Evolutionary conservation across 2,888 invertebrate species (phyloP).

Genomic region (Ochropleura plecta): DNA sequence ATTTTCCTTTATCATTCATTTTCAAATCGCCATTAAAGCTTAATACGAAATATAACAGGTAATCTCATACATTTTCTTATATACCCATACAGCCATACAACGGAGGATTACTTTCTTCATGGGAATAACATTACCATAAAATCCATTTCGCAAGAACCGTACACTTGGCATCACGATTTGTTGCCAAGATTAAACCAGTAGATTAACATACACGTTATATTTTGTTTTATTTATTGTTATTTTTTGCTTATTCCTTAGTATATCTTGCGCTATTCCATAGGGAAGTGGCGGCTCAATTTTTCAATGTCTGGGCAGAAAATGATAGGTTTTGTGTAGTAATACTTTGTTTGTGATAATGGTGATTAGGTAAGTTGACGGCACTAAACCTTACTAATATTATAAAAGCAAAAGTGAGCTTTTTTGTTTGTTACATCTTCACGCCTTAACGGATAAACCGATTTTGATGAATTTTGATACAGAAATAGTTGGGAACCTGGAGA

Average conservation of each 20-base stretch:
- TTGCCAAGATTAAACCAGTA: slow-evolving; percentile 83
- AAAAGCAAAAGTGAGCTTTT: too few relatives aligned
- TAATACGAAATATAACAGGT: slow-evolving; percentile 64
- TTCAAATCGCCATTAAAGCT: slow-evolving; percentile 57
- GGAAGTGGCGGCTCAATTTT: slow-evolving; percentile 57
- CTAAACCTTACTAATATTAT: too few relatives aligned
- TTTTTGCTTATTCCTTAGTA: slow-evolving; percentile 37
- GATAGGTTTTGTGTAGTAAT: slow-evolving; percentile 45
- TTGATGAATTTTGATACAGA: too few relatives aligned
- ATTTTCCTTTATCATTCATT: slow-evolving; percentile 15
- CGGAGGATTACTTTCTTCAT: slow-evolving; percentile 77
- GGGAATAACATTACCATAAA: slow-evolving; percentile 85
- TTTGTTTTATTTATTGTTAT: slow-evolving; percentile 68
- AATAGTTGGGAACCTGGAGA: too few relatives aligned
- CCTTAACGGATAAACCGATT: too few relatives aligned
- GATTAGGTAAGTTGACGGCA: neutral
- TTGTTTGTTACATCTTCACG: too few relatives aligned
- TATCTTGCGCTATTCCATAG: slow-evolving; percentile 44
- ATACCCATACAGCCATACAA: slow-evolving; percentile 61
- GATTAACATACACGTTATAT: slow-evolving; percentile 75
- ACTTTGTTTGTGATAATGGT: slow-evolving; percentile 21
- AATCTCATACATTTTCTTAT: slow-evolving; percentile 78
- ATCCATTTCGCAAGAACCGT: slow-evolving; percentile 71
- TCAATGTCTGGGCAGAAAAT: slow-evolving; percentile 58
- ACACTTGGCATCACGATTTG: slow-evolving; percentile 82